Evolutionary conservation across 2,113 vertebrate genomes (phyloP).

Genomic region (Lynx canadensis): DNA sequence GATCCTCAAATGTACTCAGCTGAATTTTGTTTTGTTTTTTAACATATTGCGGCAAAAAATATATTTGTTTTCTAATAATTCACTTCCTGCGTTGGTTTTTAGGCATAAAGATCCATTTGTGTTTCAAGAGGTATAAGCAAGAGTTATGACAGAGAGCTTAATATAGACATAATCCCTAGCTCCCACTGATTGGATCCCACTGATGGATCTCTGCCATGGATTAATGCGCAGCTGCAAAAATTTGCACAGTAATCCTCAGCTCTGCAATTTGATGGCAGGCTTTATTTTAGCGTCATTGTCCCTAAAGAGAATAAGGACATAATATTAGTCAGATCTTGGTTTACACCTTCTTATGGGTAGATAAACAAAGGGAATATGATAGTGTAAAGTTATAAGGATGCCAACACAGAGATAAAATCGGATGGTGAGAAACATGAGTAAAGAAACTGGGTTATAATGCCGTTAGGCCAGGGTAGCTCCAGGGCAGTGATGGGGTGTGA

Average conservation of each 20-base stretch:
- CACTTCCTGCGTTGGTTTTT: constrained; percentile 51
- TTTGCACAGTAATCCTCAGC: constrained; percentile 13
- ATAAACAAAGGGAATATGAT: not conserved
- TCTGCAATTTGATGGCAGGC: constrained; percentile 22
- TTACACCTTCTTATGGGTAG: constrained; percentile 20
- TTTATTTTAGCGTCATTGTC: constrained; percentile 48
- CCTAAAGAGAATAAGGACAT: not conserved
- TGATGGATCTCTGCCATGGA: constrained; percentile 56
- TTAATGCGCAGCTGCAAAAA: constrained; percentile 59
- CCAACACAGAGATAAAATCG: not conserved
- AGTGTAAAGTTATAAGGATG: not conserved
- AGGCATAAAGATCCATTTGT: constrained; percentile 40
- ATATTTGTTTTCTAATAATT: constrained; percentile 71
- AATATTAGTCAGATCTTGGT: not conserved
- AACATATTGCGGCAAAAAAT: constrained; percentile 23
- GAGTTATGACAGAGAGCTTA: constrained; percentile 59
- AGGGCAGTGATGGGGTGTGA: not conserved
- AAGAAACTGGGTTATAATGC: not conserved
- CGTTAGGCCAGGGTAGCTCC: not conserved
- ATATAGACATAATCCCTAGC: constrained; percentile 60
- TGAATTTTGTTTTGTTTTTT: not conserved
- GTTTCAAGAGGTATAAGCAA: constrained; percentile 58
- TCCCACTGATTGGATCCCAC: not conserved
- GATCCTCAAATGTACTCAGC: not conserved
- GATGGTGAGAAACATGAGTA: not conserved